phyloP scores from a whole-genome alignment of 2,113 vertebrate species.

The Sceloporus undulatus region DNA sequence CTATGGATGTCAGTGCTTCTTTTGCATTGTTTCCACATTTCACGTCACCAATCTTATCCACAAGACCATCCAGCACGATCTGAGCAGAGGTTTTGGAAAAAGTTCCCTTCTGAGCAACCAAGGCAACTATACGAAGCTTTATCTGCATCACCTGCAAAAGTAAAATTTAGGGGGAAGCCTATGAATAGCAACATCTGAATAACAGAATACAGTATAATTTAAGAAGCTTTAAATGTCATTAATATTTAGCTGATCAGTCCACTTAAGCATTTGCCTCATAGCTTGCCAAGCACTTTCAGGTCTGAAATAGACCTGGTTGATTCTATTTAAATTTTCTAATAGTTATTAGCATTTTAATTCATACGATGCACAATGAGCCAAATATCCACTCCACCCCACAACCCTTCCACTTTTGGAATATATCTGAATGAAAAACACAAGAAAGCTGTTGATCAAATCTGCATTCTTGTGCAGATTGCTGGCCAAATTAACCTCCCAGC shows the following conservation, averaged over 20 bases:
- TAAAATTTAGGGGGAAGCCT: constrained; percentile 1
- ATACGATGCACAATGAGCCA: no score
- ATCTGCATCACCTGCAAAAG: constrained; percentile 94
- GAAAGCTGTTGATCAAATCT: background rate
- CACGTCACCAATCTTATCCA: constrained; percentile 95
- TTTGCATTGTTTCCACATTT: constrained; percentile 97
- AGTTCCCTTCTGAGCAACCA: constrained; percentile 91
- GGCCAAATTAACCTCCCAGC: background rate
- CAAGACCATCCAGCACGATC: constrained; percentile 92
- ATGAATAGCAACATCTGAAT: fast-evolving
- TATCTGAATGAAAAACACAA: background rate
- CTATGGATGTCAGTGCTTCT: constrained; percentile 92
- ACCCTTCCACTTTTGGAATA: background rate
- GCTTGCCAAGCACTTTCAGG: background rate
- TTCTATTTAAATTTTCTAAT: background rate
- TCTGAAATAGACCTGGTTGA: background rate
- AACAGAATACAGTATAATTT: background rate
- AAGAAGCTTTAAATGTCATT: background rate
- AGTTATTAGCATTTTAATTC: background rate
- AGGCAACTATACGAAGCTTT: constrained; percentile 93
- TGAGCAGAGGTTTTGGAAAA: constrained; percentile 96
- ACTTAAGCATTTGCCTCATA: background rate
- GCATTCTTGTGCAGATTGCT: background rate
- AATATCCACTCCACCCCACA: no score
- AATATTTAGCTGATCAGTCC: background rate